Percentiles rank a stretch among this genome's conserved stretches.
These are phyloP conservation scores for Arrhamphus sclerolepis DNA, from an alignment of 2,797 vertebrate genomes.

Conservation along the genomic window DNA sequence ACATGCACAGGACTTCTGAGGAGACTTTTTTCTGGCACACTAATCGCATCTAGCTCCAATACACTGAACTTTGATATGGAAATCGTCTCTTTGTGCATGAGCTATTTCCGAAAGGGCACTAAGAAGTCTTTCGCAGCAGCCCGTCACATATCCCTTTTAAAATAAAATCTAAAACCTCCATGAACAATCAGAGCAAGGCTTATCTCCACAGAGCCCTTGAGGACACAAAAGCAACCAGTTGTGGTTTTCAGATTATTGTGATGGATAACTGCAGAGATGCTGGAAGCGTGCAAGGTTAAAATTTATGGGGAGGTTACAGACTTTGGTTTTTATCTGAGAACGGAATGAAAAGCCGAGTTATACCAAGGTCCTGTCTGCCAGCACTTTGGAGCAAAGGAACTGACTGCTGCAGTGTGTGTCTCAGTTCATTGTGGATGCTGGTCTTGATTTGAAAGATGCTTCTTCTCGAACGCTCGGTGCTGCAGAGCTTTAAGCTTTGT, in stretches of 20 bases:
- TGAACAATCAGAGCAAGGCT: constrained; percentile 47
- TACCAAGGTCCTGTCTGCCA: constrained; percentile 21
- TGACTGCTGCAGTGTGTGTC: constrained; percentile 19
- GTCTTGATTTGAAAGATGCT: too few species aligned
- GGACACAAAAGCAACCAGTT: constrained; percentile 56
- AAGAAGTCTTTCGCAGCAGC: constrained; percentile 42
- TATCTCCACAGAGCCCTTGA: constrained; percentile 11
- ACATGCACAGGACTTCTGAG: constrained; percentile 38
- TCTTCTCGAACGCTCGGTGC: background rate
- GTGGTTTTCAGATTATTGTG: constrained; percentile 43
- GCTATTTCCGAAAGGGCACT: constrained; percentile 37
- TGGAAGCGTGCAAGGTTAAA: constrained; percentile 17
- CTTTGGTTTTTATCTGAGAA: constrained; percentile 29
- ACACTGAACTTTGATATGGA: constrained; percentile 64
- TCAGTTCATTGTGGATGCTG: too few species aligned
- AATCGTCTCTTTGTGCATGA: constrained; percentile 41
- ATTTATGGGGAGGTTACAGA: constrained; percentile 38
- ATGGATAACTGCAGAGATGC: constrained; percentile 42
- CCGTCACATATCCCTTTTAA: constrained; percentile 39
- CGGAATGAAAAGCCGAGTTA: constrained; percentile 37
- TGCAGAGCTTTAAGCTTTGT: constrained; percentile 12
- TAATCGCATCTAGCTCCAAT: constrained; percentile 56
- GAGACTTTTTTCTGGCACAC: constrained; percentile 44
- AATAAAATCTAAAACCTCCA: constrained; percentile 47
- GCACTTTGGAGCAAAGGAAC: constrained; percentile 28